phyloP scores from a whole-genome alignment of 2,888 invertebrate species.

The Platycheirus albimanus region DNA sequence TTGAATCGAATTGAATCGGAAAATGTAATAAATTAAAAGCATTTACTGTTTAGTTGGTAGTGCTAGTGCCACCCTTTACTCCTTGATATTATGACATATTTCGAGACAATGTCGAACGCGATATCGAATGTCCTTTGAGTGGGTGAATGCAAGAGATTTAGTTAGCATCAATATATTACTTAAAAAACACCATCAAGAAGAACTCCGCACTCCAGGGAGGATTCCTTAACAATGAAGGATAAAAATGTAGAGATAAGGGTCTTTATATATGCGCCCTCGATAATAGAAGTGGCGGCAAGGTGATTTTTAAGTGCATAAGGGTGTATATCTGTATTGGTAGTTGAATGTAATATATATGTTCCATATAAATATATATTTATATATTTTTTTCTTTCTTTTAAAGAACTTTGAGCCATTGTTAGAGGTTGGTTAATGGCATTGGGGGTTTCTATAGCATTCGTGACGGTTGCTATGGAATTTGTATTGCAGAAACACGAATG shows the following conservation, averaged over 20 bases:
- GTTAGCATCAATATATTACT: constrained; percentile 59
- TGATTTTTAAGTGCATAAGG: constrained; percentile 52
- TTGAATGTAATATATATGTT: background rate
- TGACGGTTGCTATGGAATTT: constrained; percentile 30
- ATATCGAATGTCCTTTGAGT: constrained; percentile 63
- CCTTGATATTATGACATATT: constrained; percentile 47
- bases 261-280: background rate
- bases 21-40: constrained; percentile 52
- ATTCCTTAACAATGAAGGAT: constrained; percentile 7
- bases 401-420: constrained; percentile 10
- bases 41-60: constrained; percentile 14
- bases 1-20: constrained; percentile 60
- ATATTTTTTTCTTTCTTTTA: no score
- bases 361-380: background rate
- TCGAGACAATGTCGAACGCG: constrained; percentile 53
- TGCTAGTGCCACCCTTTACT: background rate
- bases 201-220: constrained; percentile 2
- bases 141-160: constrained; percentile 59
- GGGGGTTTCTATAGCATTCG: constrained; percentile 41
- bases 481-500: constrained; percentile 20
- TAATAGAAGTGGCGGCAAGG: constrained; percentile 32
- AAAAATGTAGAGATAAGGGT: background rate
- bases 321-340: no score
- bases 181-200: constrained; percentile 36
- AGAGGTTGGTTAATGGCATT: constrained; percentile 51